Evolutionary conservation across 2,113 vertebrate genomes (phyloP), one percentile per base, ranked within the genome.

Genomic region (Eulemur rufifrons): DNA sequence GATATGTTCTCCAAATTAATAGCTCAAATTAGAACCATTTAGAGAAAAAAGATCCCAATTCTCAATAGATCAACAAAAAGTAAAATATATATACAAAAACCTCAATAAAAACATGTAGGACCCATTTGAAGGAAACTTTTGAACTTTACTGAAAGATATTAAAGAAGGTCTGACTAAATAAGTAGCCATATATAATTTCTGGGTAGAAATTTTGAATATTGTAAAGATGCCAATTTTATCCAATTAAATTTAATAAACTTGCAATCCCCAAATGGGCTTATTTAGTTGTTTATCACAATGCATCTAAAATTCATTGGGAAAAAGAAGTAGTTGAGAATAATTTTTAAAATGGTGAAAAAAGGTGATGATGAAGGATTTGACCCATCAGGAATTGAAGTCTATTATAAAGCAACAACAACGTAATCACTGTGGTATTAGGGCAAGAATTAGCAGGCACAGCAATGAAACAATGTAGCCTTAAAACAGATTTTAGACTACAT

Each of bases 271-370:
- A 54, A 64, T 52, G 34, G 63, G 14, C 34, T 78, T 37, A 29
- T 29, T 91, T 94, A 74, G 27, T 47, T 92, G 47, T 76, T 84
- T 76, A 81, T 89, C 27, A 71, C 25, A 86, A 63, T 77, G 18
- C 52, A 63, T 54, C 69, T 88, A 80, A 95, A 84, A 91, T 84
- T 88, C 20, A 80, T n/a, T 15, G 39, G 32, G 56, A 89, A 87
- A 88, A 81, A 93, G 54, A 89, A 94, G 74, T 14, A 15, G 47
- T 69, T 93, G 76, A 91, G 47, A 85, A 78, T 42, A 32, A 47
- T 73, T 82, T 96, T 89, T 76, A 32, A 86, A 86, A 64, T 7
- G 50, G 37, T 86, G 61, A 25, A 34, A 82, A 61, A 82, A 74
- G 76, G 52, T 68, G 63, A 47, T 39, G 81, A 66, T 34, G 68